Percentiles rank a stretch among this genome's conserved stretches.
Conservation (phyloP, 2,797 vertebrate genomes). For the Tenualosa ilisha region DNA sequence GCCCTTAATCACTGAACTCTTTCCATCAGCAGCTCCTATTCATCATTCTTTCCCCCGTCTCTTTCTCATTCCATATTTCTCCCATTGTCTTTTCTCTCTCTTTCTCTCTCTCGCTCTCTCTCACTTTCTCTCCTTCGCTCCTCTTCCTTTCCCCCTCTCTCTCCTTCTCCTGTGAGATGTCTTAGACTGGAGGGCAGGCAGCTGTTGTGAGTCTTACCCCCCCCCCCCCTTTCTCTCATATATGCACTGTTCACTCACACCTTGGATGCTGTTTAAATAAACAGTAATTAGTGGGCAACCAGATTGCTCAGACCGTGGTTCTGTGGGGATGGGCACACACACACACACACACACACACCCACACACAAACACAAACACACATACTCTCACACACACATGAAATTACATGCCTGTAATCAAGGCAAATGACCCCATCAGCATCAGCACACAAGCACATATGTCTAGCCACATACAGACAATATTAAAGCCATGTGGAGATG, state of each 20-base stretch:
- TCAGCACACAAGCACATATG: neutral
- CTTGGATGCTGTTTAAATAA: constrained; percentile 67
- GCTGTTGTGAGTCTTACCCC: neutral
- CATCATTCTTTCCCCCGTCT: neutral
- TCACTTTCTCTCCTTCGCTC: neutral
- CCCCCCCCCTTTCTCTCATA: constrained; percentile 30
- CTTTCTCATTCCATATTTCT: neutral
- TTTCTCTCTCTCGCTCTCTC: constrained; percentile 1
- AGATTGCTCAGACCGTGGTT: constrained; percentile 59
- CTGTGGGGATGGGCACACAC: constrained; percentile 52
- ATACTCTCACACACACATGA: neutral
- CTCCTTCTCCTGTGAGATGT: neutral
- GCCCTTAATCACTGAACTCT: neutral
- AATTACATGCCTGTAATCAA: neutral
- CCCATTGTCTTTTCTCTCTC: neutral
- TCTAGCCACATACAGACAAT: neutral
- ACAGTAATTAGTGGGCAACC: constrained; percentile 69
- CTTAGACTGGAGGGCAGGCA: constrained; percentile 7
- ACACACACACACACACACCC: constrained; percentile 48
- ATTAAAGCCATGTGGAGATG: neutral
- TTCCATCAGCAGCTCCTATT: neutral
- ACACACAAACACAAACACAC: constrained; percentile 40
- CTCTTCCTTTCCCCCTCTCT: neutral
- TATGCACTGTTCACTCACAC: constrained; percentile 55
- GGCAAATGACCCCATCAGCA: constrained; percentile 5